These are phyloP conservation scores for Sylvilagus bachmani DNA, from an alignment of 2,113 vertebrate genomes.

Conservation along the genomic window DNA sequence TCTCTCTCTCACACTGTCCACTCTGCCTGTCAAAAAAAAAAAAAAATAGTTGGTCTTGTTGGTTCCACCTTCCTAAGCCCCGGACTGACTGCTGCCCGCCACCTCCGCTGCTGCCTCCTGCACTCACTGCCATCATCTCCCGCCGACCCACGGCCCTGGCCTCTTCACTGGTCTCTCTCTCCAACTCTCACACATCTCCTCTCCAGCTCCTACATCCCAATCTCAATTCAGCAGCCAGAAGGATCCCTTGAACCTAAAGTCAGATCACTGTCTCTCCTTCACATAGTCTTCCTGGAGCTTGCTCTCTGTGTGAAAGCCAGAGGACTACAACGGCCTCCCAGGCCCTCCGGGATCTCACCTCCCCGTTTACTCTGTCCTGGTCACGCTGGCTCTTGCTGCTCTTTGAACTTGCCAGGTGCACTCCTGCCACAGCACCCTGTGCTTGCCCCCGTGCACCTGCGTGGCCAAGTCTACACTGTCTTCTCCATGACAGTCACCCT, in stretches of 20 bases:
- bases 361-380: background rate
- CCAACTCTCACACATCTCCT: background rate
- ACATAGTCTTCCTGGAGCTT: background rate
- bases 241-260: background rate
- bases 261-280: background rate
- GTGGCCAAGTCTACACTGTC: background rate
- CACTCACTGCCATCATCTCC: background rate
- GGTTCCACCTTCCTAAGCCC: background rate
- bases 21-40: too few species aligned
- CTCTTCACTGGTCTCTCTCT: background rate
- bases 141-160: accelerated
- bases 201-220: background rate
- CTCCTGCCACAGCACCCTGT: background rate
- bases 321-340: too few species aligned
- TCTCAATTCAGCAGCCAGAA: background rate
- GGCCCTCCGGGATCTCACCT: background rate
- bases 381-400: background rate
- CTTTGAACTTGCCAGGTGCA: background rate
- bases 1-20: too few species aligned
- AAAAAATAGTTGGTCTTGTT: background rate
- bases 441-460: background rate
- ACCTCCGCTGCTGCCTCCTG: background rate
- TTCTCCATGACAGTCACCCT: background rate
- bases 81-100: background rate
- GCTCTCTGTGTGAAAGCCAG: background rate